Evolutionary conservation across 2,888 invertebrate genomes (phyloP), one percentile per base, ranked within the genome.

Genomic region (Neocrepidodera transversa): DNA sequence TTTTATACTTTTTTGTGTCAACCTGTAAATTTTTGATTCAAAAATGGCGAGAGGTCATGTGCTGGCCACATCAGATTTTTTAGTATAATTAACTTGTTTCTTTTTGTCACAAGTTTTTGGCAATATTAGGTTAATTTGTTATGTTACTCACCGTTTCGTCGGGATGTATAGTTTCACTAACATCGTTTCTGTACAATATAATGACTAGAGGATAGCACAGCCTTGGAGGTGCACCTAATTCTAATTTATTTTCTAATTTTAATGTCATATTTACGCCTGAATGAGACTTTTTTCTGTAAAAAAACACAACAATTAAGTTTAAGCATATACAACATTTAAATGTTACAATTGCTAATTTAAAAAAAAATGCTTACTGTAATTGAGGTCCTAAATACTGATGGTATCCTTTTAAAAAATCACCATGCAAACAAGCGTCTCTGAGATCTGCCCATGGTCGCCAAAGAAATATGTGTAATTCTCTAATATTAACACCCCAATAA

Each of bases 101-200:
- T n/a, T n/a, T n/a, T n/a, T n/a, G n/a, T n/a, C n/a, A n/a, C n/a
- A n/a, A n/a, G n/a, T n/a, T n/a, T n/a, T n/a, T n/a, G n/a, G n/a
- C n/a, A n/a, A n/a, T n/a, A n/a, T n/a, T n/a, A n/a, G n/a, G n/a
- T n/a, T n/a, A n/a, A n/a, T n/a, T n/a, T n/a, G n/a, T n/a, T n/a
- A n/a, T n/a, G n/a, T n/a, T n/a, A n/a, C n/a, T n/a, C n/a, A 90
- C 90, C 68, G 90, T 90, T 78, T 91, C 90, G 74, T 90, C 90
- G n/a, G 90, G 90, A 79, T 90, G 86, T 32, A 87, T 77, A 50
- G 82, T 83, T 0, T 85, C 86, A 60, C 80, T 81, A 17, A 78
- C 76, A 71, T 87, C 87, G 65, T 86, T 85, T 14, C 90, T 80
- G 40, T 89, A 87, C 48, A 91, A 81, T 65, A 91, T 87, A 66